Base-by-base conservation (phyloP, 2,888 invertebrate species). In the Agelastica alni region DNA sequence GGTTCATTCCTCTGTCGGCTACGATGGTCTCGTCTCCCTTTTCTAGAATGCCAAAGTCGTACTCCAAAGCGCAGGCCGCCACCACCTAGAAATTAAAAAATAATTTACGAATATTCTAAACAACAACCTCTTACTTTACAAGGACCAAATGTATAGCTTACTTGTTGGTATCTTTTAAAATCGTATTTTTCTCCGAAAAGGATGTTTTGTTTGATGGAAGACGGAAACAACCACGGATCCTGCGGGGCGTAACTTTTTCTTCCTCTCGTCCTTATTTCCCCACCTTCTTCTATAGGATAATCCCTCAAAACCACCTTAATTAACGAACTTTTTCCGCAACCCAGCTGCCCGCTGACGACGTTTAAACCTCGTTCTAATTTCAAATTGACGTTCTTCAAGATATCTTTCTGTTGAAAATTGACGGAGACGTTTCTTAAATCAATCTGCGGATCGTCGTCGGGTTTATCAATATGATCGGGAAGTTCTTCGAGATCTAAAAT, bases 11-110 rank as follows among this genome's bases (percentile, higher is more conserved):
- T 42, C 88, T 81, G 67, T 93, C 92, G 3, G 91, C 91, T 1
- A 93, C 87, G 47, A 89, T 74, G 0, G 90, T 90, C 63, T 82
- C 76, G 70, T 93, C 93, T n/a, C 89, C 88, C 57, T 85, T 80
- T 31, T 68, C 67, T n/a, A 72, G 60, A 5, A 69, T 51, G 6
- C 65, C 61, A 30, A 72, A 67, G 73, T 93, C 93, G 64, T 80
- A 80, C 41, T 77, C 71, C 56, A 89, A 71, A 3, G 85, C 84
- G 67, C 88, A 87, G 0, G 80, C 85, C 56, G 78, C 80, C 32
- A 89, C 36, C 1, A 60, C 61, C 61, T 61, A 39, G 34, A 51
- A 58, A 20, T 30, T 30, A 12, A 10, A 20, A 9, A 28, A 30
- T 28, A 31, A 17, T 12, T 44, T 9, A 18, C n/a, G 12, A 18